Evolutionary conservation across 2,888 invertebrate species (phyloP), one percentile per base, ranked within the genome.

Genomic region (Cerceris ruficornis): DNA sequence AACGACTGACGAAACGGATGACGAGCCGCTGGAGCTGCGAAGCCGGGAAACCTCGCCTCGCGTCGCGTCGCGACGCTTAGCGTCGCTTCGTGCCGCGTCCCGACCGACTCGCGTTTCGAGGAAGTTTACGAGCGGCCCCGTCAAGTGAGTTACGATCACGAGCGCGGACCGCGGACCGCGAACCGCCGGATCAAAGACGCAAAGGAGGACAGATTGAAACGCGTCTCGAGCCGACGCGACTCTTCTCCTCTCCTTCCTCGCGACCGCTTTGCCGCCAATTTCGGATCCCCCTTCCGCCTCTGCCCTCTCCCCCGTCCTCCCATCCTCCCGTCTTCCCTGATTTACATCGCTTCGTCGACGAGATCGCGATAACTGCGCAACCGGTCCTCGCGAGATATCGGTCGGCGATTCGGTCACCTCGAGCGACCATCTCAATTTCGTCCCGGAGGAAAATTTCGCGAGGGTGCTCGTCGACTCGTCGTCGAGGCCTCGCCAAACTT

Each of bases 1-100:
- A 90, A 91, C 88, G 91, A 90, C 89, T 88, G 90, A 90, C 90
- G 88, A 90, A 90, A 89, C 88, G 87, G 84, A 90, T 86, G 88
- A 90, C 88, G 85, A 85, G 83, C 74, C 79, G 72, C 77, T 65
- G 62, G 55, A 15, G 54, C 52, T 6, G 15, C 58, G 42, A 13
- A 11, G 28, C 39, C 4, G 28, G 28, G 28, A 28, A 28, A 2
- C 28, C 2, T 28, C 28, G 28, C 1, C 28, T 28, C 28, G 1
- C 28, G 2, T 73, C 69, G 69, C 61, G 55, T 50, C 52, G 65
- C 64, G 43, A 7, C 60, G 61, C 43, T 54, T 15, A 42, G 43
- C 57, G 46, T 11, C 59, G 41, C 50, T 42, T 61, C 60, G 15
- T 57, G 68, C 59, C 11, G 41, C 69, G 69, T 43, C 57, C 64